Conservation (phyloP, 2,113 vertebrate genomes). For the Anoplopoma fimbria region DNA sequence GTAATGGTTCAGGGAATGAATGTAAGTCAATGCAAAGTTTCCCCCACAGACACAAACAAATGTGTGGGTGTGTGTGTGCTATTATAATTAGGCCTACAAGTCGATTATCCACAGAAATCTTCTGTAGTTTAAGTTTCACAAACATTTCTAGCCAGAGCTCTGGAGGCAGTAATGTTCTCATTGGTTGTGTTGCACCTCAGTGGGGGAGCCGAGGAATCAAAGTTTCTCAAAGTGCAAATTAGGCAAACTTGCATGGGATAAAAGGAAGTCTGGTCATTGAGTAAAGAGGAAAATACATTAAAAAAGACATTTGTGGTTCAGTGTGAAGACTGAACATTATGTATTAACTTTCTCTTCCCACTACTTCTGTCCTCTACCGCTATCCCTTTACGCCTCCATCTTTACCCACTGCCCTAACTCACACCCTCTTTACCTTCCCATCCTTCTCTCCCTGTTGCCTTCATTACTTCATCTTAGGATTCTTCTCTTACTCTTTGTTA, state of each 20-base stretch:
- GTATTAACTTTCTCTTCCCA: not conserved
- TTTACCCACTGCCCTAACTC: conserved; percentile 2
- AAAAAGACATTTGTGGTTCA: not conserved
- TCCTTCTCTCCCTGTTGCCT: conserved; percentile 32
- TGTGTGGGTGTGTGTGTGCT: not conserved
- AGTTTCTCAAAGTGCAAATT: conserved; percentile 17
- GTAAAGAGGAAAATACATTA: not conserved
- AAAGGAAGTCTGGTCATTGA: not conserved
- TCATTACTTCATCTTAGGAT: conserved; percentile 57
- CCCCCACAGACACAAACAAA: not conserved
- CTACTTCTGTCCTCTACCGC: not conserved
- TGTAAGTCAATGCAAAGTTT: not conserved
- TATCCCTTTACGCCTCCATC: conserved; percentile 7
- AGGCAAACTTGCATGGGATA: not conserved
- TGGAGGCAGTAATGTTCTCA: not conserved
- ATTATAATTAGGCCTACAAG: not conserved
- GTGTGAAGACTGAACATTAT: not conserved
- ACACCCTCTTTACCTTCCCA: not conserved
- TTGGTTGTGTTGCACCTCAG: not conserved
- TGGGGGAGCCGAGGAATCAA: not conserved
- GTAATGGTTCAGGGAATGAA: not conserved
- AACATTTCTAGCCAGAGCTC: not conserved
- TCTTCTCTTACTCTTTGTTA: conserved; percentile 12
- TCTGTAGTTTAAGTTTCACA: not conserved
- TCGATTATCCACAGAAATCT: not conserved